These are phyloP conservation scores for Lates calcarifer DNA, from an alignment of 2,113 vertebrate genomes.

Conservation along the genomic window DNA sequence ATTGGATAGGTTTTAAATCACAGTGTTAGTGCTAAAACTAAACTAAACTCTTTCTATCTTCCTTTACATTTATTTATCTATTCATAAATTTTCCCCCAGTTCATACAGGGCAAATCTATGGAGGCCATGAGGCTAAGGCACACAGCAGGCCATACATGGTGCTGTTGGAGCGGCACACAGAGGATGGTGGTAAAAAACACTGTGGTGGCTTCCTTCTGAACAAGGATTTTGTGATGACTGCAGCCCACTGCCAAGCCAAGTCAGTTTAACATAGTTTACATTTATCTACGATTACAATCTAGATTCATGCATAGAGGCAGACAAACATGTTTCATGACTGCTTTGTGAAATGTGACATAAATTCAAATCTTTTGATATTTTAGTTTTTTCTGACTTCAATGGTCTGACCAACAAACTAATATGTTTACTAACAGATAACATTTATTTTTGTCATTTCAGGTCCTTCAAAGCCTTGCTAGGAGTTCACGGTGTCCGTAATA, in stretches of 20 bases:
- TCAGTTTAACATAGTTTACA: conserved; percentile 34
- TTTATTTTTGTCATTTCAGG: conserved; percentile 20
- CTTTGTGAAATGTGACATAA: neutral
- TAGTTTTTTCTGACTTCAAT: neutral
- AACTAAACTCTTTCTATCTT: too few species aligned
- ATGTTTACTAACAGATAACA: too few species aligned
- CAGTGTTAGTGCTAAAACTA: too few species aligned
- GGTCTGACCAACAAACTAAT: neutral
- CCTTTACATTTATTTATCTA: too few species aligned
- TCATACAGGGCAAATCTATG: conserved; percentile 45
- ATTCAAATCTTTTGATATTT: neutral
- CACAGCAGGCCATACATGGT: conserved; percentile 78
- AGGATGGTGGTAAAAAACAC: rapidly evolving
- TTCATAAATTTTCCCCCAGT: conserved; percentile 22
- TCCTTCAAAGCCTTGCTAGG: conserved; percentile 35
- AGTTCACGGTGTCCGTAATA: neutral
- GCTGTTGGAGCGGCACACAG: rapidly evolving
- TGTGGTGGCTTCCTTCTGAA: conserved; percentile 78
- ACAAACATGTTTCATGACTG: neutral
- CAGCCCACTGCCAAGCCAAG: conserved; percentile 72
- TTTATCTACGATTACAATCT: neutral
- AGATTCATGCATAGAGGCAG: neutral
- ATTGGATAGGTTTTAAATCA: too few species aligned
- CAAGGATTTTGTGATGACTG: conserved; percentile 77
- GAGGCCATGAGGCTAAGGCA: conserved; percentile 36